Evolutionary conservation across 1,140 invertebrate species (phyloP).

Genomic region (Neoseiulus cucumeris): DNA sequence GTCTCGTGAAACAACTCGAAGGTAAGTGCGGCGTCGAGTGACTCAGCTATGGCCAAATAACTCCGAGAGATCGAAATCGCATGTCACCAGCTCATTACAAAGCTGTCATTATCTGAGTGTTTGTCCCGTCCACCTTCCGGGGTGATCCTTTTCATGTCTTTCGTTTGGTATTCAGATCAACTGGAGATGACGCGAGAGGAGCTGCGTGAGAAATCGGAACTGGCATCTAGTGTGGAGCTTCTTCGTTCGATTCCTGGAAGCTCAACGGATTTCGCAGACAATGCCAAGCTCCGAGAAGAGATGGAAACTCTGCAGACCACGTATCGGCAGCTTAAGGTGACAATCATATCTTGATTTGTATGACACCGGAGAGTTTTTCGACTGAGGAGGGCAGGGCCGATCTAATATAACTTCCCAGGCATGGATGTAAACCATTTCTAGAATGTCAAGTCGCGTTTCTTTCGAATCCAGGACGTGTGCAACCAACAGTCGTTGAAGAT

Average conservation of each 20-base stretch:
- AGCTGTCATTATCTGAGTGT: too few relatives aligned
- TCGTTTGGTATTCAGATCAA: conserved; percentile 10
- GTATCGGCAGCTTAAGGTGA: conserved; percentile 1
- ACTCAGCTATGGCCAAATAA: too few relatives aligned
- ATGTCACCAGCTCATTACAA: too few relatives aligned
- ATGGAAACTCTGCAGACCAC: background rate
- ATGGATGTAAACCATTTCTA: too few relatives aligned
- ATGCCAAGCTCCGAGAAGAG: background rate
- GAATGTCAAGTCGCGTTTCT: background rate
- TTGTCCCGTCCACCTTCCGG: too few relatives aligned
- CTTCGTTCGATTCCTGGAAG: background rate
- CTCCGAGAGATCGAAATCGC: too few relatives aligned
- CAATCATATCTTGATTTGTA: too few relatives aligned
- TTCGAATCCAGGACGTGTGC: background rate
- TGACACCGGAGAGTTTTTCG: too few relatives aligned
- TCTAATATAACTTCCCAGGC: too few relatives aligned
- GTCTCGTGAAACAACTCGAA: background rate
- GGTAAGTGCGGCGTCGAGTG: too few relatives aligned
- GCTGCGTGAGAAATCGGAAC: background rate
- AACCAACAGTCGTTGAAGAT: background rate
- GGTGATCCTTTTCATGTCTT: too few relatives aligned
- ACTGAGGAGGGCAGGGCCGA: too few relatives aligned
- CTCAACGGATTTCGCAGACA: background rate
- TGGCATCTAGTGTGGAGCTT: conserved; percentile 10
- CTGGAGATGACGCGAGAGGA: background rate